Percentiles rank a stretch among this genome's conserved stretches.
phyloP scores from a whole-genome alignment of 1,140 invertebrate species.

The Drosophila tropicalis region DNA sequence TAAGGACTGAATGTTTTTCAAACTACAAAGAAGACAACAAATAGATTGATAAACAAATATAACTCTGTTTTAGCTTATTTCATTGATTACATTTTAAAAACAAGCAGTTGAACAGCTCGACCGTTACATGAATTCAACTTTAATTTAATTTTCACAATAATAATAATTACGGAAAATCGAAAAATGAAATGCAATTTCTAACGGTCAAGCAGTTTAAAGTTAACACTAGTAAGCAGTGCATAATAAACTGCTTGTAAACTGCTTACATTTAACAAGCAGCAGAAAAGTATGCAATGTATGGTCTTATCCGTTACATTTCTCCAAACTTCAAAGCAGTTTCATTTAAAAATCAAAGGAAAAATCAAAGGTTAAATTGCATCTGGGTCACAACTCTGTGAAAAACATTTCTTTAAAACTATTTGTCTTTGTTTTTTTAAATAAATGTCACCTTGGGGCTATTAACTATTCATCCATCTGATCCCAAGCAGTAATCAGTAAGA shows the following conservation, averaged over 20 bases:
- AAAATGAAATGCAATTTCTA: no score
- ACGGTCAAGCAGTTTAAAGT: neutral
- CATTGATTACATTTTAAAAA: no score
- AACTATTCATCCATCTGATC: slow-evolving; percentile 2
- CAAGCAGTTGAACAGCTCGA: no score
- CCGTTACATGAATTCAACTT: no score
- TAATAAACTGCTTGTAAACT: neutral
- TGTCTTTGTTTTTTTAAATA: neutral
- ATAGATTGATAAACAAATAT: no score
- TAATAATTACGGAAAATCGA: no score
- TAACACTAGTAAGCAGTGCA: neutral
- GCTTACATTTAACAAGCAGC: neutral
- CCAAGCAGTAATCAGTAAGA: slow-evolving; percentile 16
- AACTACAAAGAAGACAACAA: no score
- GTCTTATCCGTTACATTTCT: neutral
- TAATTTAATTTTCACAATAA: no score
- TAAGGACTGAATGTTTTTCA: no score
- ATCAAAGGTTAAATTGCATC: neutral
- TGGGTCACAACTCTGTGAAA: neutral
- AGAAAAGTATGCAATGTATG: neutral
- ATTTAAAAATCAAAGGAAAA: neutral
- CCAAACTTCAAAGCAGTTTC: neutral
- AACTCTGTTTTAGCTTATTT: no score
- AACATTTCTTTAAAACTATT: neutral
- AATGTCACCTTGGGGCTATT: neutral